A percentile compares a stretch with the other conserved stretches of the same genome.
Conservation (phyloP, 2,113 vertebrate genomes). For the Perca fluviatilis region DNA sequence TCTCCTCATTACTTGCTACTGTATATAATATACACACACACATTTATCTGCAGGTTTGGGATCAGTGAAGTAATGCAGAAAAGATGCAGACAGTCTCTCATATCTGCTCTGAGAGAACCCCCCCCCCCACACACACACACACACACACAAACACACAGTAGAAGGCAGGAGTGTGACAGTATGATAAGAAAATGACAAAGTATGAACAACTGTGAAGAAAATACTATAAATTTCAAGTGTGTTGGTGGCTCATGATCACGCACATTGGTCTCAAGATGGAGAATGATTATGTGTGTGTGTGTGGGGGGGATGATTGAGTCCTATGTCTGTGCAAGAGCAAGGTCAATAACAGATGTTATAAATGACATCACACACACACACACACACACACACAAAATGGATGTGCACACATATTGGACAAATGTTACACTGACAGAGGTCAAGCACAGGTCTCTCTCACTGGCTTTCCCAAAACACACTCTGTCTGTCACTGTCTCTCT, state of each 20-base stretch:
- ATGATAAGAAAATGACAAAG: neutral
- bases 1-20: conserved; percentile 38
- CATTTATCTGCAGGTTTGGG: conserved; percentile 65
- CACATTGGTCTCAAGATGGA: conserved; percentile 48
- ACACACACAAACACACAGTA: neutral
- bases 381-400: neutral
- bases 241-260: conserved; percentile 44
- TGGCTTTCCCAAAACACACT: conserved; percentile 27
- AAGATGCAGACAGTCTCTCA: conserved; percentile 54
- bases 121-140: conserved; percentile 19
- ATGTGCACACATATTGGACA: conserved; percentile 37
- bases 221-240: conserved; percentile 47
- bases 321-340: conserved; percentile 52
- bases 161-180: conserved; percentile 17
- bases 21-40: conserved; percentile 12
- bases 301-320: conserved; percentile 52
- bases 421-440: conserved; percentile 55
- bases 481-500: conserved; percentile 17
- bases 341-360: conserved; percentile 71
- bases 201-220: conserved; percentile 39
- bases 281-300: conserved; percentile 47
- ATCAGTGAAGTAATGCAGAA: conserved; percentile 73
- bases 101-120: conserved; percentile 48
- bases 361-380: conserved; percentile 57
- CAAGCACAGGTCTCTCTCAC: conserved; percentile 45